phyloP scores from a whole-genome alignment of 2,797 vertebrate species.

The Strix occidentalis region DNA sequence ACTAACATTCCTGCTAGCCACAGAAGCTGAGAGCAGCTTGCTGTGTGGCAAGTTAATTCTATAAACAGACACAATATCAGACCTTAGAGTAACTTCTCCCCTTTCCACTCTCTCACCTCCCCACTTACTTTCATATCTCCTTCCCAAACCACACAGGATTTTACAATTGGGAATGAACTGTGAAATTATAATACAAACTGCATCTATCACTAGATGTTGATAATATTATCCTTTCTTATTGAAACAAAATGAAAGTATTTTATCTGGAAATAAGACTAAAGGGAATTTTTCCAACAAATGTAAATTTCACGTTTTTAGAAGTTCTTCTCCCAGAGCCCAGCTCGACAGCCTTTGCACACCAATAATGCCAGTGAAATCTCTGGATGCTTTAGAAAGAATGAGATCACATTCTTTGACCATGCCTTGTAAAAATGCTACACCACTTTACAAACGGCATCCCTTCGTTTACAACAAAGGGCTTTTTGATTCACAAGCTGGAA shows the following conservation, averaged over 20 bases:
- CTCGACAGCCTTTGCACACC: background rate
- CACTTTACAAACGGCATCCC: background rate
- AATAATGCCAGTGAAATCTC: background rate
- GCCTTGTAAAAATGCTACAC: background rate
- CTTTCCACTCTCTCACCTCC: background rate
- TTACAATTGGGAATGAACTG: background rate
- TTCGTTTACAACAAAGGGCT: background rate
- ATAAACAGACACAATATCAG: background rate
- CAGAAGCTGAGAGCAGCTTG: background rate
- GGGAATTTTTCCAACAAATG: background rate
- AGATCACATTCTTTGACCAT: background rate
- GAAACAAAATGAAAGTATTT: background rate
- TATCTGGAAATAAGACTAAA: background rate
- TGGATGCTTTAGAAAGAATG: background rate
- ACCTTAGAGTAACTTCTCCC: background rate
- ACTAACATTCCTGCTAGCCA: background rate
- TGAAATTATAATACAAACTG: background rate
- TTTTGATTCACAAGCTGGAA: background rate
- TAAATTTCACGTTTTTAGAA: background rate
- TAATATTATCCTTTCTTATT: background rate
- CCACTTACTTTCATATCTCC: background rate
- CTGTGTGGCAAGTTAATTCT: background rate
- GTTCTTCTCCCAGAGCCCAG: background rate
- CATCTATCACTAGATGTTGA: background rate
- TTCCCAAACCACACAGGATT: background rate